These are phyloP conservation scores for Orchesella cincta DNA, from an alignment of 1,140 invertebrate species.

Conservation along the genomic window DNA sequence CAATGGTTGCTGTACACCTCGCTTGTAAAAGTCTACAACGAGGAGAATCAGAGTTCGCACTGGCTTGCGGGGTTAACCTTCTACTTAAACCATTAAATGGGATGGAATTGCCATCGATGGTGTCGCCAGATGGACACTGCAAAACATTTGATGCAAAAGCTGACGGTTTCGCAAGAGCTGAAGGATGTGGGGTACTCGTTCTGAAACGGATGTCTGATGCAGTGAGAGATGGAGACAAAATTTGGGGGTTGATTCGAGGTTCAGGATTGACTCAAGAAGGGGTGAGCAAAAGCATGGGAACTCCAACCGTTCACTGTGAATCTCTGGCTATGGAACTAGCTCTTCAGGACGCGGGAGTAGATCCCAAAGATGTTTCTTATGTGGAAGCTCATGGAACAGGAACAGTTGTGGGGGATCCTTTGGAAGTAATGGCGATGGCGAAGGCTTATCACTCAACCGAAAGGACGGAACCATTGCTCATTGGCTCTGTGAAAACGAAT, in stretches of 20 bases:
- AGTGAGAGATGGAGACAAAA: too few relatives aligned
- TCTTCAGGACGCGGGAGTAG: conserved; percentile 14
- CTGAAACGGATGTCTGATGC: not conserved
- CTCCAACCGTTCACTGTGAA: not conserved
- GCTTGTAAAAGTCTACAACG: not conserved
- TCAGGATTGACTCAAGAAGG: conserved; percentile 1
- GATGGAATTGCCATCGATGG: not conserved
- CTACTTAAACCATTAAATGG: not conserved
- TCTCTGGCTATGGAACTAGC: not conserved
- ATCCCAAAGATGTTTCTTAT: not conserved
- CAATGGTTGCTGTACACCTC: not conserved
- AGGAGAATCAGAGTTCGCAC: not conserved
- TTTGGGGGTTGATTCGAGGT: too few relatives aligned
- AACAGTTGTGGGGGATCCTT: conserved; percentile 59
- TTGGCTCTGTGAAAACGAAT: conserved; percentile 66
- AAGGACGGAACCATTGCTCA: conserved; percentile 56
- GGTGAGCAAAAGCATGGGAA: not conserved
- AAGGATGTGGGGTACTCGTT: not conserved
- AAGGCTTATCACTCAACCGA: conserved; percentile 52
- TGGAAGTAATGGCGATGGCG: conserved; percentile 63
- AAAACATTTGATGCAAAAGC: too few relatives aligned
- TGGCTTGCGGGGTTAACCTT: not conserved
- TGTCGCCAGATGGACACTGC: too few relatives aligned
- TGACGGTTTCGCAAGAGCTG: conserved; percentile 46
- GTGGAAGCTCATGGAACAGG: not conserved